phyloP scores from a whole-genome alignment of 2,888 invertebrate genomes.

The Drosophila tripunctata region DNA sequence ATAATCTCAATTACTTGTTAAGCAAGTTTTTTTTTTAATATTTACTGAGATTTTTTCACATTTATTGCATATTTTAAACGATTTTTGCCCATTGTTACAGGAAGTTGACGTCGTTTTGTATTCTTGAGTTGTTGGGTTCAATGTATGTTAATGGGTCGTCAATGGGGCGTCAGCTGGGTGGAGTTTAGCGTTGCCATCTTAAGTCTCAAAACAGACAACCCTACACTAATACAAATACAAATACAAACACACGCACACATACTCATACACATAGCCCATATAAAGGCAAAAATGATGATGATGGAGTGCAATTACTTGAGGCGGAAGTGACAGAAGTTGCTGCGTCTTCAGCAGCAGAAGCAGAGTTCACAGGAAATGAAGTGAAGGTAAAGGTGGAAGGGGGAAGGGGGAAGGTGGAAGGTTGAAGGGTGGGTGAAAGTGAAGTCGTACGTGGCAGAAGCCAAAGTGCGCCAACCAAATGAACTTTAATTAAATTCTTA shows the following conservation, averaged over 20 bases:
- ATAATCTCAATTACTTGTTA: too few relatives aligned
- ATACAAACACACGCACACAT: conserved; percentile 1
- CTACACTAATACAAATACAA: conserved; percentile 2
- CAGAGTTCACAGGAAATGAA: neutral
- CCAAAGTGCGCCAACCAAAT: conserved; percentile 56
- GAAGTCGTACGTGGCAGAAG: neutral
- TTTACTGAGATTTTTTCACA: neutral
- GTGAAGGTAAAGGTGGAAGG: neutral
- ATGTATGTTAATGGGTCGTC: conserved; percentile 51
- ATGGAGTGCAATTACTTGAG: conserved; percentile 74
- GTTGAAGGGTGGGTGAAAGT: neutral
- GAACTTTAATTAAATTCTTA: conserved; percentile 76
- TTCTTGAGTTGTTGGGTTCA: conserved; percentile 12
- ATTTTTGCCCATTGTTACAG: conserved; percentile 32
- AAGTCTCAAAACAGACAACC: conserved; percentile 21
- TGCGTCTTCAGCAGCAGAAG: conserved; percentile 24
- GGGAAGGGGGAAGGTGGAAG: neutral
- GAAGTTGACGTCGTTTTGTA: conserved; percentile 6
- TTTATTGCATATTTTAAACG: neutral
- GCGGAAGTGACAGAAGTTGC: conserved; percentile 63
- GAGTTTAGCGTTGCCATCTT: conserved; percentile 19
- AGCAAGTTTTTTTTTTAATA: too few relatives aligned
- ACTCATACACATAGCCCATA: conserved; percentile 7
- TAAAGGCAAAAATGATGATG: conserved; percentile 50
- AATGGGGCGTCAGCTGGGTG: conserved; percentile 2